Base-by-base conservation (phyloP, 2,113 vertebrate species). In the Cottus gobio region DNA sequence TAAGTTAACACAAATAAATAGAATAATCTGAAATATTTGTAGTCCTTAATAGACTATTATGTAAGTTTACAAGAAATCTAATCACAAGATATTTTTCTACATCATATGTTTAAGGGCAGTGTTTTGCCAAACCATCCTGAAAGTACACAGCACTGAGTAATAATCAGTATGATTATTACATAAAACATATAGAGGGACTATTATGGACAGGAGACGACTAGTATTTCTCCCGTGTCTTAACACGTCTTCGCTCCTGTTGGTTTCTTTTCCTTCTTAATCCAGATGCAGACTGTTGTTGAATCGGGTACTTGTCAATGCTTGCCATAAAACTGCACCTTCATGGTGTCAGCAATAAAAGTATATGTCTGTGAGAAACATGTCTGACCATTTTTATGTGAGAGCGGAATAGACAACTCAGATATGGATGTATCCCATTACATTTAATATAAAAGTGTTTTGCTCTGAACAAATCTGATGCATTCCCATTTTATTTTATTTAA, bases 1-100 rank as follows among this genome's bases (percentile, higher is more conserved):
- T 85, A 80, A 87, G 28, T 91, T 89, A 77, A 79, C 13, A 64
- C 48, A 82, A 90, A 89, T 90, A 93, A 90, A 91, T 20, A 18
- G 3, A 64, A 39, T 12, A 50, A 75, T 58, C 20, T 69, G 5
- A 3, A 78, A 71, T n/a, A 1, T 58, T 80, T 69, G 5, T 66
- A 22, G 4, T n/a, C 0, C 46, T 63, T 66, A n/a, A 57, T 9
- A 73, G n/a, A 71, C 46, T 12, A n/a, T 13, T 12, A n/a, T 10
- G n/a, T 22, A 42, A 16, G 62, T 37, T 2, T 36, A 15, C 11
- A 20, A 62, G 9, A 62, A 63, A 61, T 54, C 1, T 11, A 18
- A 71, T 48, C 11, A 11, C 0, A 61, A 12, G 28, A 52, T 12
- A 61, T 20, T 4, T 28, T 12, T 26, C 12, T 26, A 16, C 20